These are phyloP conservation scores for Tineola bisselliella DNA, from an alignment of 2,888 invertebrate species.

Conservation along the genomic window DNA sequence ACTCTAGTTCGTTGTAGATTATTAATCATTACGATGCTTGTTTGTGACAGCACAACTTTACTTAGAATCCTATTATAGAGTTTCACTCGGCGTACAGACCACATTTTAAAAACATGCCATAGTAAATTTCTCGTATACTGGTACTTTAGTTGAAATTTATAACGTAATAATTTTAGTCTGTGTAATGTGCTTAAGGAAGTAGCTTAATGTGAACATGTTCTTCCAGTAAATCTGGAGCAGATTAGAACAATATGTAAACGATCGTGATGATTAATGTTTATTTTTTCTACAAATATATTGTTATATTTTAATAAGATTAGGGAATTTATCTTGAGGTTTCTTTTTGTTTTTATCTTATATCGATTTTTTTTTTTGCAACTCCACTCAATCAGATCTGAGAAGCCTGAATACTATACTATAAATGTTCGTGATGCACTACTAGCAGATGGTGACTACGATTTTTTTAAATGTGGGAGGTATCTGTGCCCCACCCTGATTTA, in stretches of 20 bases:
- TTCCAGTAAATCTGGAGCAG: slow-evolving; percentile 4
- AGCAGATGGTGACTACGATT: too few species aligned
- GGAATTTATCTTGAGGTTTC: not conserved
- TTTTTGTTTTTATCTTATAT: too few species aligned
- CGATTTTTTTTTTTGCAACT: too few species aligned
- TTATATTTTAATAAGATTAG: not conserved
- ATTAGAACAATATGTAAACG: slow-evolving; percentile 10
- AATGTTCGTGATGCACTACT: too few species aligned
- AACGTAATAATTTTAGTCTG: not conserved
- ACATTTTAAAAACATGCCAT: slow-evolving; percentile 1
- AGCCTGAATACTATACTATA: too few species aligned
- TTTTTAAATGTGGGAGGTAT: too few species aligned
- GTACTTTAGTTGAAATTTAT: not conserved
- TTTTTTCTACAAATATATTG: not conserved
- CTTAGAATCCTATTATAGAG: not conserved
- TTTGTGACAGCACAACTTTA: slow-evolving; percentile 13
- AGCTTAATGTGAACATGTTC: not conserved
- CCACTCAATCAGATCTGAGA: too few species aligned
- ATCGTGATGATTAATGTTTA: not conserved
- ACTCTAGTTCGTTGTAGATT: slow-evolving; percentile 4
- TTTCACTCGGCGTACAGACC: not conserved
- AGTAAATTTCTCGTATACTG: not conserved
- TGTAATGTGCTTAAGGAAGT: not conserved
- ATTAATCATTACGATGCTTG: slow-evolving; percentile 15
- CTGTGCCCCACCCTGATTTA: too few species aligned